Evolutionary conservation across 1,140 invertebrate genomes (phyloP).

Genomic region (Meloidogyne floridensis): DNA sequence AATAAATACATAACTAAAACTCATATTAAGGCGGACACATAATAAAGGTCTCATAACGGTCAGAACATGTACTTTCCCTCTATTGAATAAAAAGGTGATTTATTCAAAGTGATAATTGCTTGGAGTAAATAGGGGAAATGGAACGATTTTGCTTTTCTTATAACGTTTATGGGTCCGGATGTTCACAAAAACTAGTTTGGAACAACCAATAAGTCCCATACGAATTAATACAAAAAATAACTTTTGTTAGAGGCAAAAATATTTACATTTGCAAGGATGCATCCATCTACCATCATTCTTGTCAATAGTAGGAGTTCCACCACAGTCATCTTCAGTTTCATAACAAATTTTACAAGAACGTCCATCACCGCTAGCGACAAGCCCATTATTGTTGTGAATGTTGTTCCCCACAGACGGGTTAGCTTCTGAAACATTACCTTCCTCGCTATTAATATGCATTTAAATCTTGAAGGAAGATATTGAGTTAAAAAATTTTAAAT

Average conservation of each 20-base stretch:
- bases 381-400: neutral
- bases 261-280: constrained; percentile 29
- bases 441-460: neutral
- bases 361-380: neutral
- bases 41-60: no score
- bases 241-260: neutral
- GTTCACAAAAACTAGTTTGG: no score
- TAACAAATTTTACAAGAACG: constrained; percentile 23
- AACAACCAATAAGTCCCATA: no score
- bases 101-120: no score
- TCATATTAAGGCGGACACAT: no score
- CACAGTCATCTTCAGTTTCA: neutral
- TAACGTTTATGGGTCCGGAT: no score
- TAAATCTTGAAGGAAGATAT: neutral
- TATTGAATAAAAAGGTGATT: no score
- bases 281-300: neutral
- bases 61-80: no score
- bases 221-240: no score
- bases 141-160: no score
- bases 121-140: no score
- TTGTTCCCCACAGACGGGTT: neutral
- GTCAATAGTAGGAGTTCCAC: neutral
- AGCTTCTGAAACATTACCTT: neutral
- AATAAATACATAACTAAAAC: no score
- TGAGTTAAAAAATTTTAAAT: neutral